Evolutionary conservation across 2,797 vertebrate species (phyloP).

Genomic region (Hafferia zeledoni): DNA sequence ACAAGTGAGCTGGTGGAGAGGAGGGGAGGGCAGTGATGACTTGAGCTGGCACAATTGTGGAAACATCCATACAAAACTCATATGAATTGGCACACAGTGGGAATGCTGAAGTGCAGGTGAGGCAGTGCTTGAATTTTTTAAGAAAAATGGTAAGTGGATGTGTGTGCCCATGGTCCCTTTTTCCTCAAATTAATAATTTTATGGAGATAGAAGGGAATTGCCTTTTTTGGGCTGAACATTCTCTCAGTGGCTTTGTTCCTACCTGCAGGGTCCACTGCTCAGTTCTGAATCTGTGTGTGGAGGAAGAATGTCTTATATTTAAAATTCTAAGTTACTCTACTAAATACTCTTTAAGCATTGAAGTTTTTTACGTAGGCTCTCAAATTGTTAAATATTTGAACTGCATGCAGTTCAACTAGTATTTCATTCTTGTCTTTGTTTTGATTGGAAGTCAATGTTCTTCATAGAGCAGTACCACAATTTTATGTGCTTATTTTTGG

Average conservation of each 20-base stretch:
- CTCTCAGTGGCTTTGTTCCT: background rate
- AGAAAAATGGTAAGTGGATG: rapidly evolving
- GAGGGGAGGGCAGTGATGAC: background rate
- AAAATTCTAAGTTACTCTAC: background rate
- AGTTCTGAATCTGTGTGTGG: background rate
- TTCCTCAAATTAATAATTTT: background rate
- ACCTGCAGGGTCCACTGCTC: background rate
- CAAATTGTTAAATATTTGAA: background rate
- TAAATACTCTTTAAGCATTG: background rate
- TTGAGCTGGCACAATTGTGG: background rate
- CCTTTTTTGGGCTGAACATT: background rate
- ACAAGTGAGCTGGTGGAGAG: background rate
- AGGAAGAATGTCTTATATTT: too few species aligned
- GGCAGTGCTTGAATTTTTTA: background rate
- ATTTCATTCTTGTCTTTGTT: background rate
- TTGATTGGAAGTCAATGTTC: background rate
- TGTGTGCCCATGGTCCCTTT: background rate
- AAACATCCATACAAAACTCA: background rate
- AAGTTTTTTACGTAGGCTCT: background rate
- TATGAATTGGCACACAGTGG: background rate
- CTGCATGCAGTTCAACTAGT: background rate
- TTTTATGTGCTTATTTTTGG: background rate
- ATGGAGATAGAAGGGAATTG: background rate
- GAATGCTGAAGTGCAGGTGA: background rate
- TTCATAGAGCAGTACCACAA: background rate